Evolutionary conservation across 1,140 invertebrate species (phyloP).

Genomic region (Leguminivora glycinivorella): DNA sequence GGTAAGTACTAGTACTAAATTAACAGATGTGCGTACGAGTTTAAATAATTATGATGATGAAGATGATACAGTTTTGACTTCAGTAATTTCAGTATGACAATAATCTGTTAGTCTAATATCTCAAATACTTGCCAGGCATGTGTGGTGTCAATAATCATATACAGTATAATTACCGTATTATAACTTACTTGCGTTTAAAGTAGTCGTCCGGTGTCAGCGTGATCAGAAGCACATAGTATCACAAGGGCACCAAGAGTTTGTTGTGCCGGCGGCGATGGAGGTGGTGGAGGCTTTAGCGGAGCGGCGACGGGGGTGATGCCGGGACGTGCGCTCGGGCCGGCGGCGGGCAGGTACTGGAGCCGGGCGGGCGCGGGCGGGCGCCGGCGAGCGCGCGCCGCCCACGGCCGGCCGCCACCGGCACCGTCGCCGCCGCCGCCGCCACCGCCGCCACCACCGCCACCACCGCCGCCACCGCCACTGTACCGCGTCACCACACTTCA

Average conservation of each 20-base stretch:
- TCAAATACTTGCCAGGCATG: too few relatives aligned
- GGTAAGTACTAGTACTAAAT: too few relatives aligned
- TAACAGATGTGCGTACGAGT: too few relatives aligned
- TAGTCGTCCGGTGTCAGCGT: constrained; percentile 36
- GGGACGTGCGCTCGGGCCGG: constrained; percentile 52
- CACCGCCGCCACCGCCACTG: background rate
- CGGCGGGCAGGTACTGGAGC: constrained; percentile 56
- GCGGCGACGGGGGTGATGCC: constrained; percentile 30
- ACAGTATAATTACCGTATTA: background rate
- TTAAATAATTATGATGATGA: background rate
- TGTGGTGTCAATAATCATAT: background rate
- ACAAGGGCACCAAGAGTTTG: constrained; percentile 57
- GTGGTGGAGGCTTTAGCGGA: constrained; percentile 22
- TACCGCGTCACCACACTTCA: background rate
- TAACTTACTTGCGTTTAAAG: constrained; percentile 48
- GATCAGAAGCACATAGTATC: constrained; percentile 53
- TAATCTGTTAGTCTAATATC: background rate
- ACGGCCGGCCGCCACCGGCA: constrained; percentile 28
- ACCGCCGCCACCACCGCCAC: constrained; percentile 32
- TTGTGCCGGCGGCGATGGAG: constrained; percentile 49
- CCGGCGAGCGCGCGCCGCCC: constrained; percentile 48
- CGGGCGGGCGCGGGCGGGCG: constrained; percentile 47
- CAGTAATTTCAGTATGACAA: background rate
- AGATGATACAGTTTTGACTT: too few relatives aligned
- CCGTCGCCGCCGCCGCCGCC: constrained; percentile 10